Evolutionary conservation across 2,113 vertebrate genomes (phyloP).

Genomic region (Siphamia tubifer): DNA sequence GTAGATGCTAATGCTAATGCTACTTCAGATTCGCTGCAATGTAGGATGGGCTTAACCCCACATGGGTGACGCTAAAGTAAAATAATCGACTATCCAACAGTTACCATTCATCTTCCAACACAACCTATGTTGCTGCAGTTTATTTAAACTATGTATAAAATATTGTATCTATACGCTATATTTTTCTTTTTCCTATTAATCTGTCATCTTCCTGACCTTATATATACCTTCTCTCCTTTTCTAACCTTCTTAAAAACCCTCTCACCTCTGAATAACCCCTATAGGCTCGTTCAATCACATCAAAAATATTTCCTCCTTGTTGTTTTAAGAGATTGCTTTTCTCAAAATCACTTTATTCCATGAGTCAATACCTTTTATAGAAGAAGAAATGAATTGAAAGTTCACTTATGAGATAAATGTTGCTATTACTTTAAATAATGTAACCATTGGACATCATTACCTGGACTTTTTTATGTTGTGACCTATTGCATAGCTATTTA

Average conservation of each 20-base stretch:
- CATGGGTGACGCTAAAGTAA: no score
- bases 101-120: no score
- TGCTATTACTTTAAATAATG: not conserved
- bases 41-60: no score
- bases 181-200: no score
- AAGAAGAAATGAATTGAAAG: conserved; percentile 10
- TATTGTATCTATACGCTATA: no score
- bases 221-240: conserved; percentile 6
- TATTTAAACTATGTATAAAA: no score
- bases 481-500: not conserved
- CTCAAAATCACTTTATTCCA: conserved; percentile 26
- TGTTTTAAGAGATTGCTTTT: conserved; percentile 19
- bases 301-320: not conserved
- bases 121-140: no score
- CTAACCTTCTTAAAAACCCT: no score
- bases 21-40: no score
- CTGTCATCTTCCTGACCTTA: no score
- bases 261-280: not conserved
- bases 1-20: no score
- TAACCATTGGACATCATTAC: not conserved
- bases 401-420: not conserved
- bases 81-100: no score
- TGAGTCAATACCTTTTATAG: conserved; percentile 4
- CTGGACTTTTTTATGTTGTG: not conserved
- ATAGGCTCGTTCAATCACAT: conserved; percentile 2